Percentiles rank a stretch among this genome's conserved stretches.
phyloP scores from a whole-genome alignment of 2,888 invertebrate species.

The Agrotis ipsilon region DNA sequence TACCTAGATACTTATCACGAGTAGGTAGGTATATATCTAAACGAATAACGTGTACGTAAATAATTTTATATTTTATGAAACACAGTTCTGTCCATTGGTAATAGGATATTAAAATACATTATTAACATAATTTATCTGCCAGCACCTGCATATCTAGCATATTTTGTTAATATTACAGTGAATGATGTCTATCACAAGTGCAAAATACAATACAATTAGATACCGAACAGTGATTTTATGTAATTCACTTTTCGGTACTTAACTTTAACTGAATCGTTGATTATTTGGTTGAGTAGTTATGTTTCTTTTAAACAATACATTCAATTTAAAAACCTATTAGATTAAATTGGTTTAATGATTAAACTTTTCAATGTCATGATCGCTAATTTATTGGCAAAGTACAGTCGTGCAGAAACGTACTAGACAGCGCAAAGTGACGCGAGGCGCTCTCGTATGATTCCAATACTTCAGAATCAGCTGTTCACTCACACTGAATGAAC shows the following conservation, averaged over 20 bases:
- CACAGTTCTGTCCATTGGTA: too few relatives aligned
- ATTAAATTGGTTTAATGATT: neutral
- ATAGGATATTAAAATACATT: too few relatives aligned
- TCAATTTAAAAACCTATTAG: neutral
- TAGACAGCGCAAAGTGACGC: constrained; percentile 6
- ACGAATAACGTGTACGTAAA: too few relatives aligned
- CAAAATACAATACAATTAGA: too few relatives aligned
- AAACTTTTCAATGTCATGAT: constrained; percentile 4
- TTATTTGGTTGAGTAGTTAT: neutral
- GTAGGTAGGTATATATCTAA: too few relatives aligned
- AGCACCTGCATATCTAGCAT: too few relatives aligned
- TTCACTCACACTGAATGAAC: constrained; percentile 53
- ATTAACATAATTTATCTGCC: too few relatives aligned
- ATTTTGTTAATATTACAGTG: too few relatives aligned
- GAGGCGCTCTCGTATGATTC: constrained; percentile 4
- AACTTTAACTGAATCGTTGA: neutral
- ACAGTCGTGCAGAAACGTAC: constrained; percentile 34
- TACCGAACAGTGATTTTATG: too few relatives aligned
- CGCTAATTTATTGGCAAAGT: constrained; percentile 19
- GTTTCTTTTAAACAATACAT: neutral
- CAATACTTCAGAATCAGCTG: constrained; percentile 61
- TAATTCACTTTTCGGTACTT: neutral
- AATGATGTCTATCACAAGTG: too few relatives aligned
- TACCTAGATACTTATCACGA: too few relatives aligned
- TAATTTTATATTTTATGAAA: too few relatives aligned